Evolutionary conservation across 2,888 invertebrate species (phyloP), one percentile per base, ranked within the genome.

Genomic region (Macrosoma leucophasiata): DNA sequence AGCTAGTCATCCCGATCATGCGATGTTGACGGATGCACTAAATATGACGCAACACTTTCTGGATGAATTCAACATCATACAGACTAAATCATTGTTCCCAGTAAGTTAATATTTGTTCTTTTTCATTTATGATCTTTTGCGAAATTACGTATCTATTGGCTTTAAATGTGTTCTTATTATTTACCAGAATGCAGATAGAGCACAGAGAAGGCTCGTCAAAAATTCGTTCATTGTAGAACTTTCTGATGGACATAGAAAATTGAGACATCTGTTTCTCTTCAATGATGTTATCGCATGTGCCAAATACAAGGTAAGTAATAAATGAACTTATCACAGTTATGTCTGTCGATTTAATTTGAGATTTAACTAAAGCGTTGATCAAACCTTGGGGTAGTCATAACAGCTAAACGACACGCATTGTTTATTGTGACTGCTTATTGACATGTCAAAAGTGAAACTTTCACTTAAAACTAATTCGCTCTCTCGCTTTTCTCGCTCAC

Each of bases 231-330:
- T 97, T 43, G 96, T 97, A 12, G 97, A 97, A 75, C 86, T 94
- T 34, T 91, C 93, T 3, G 95, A 95, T 62, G 92, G 92, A 7
- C 92, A 93, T 71, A 87, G 97, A 38, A 97, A 97, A 77, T 76
- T 97, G 44, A 87, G 97, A 40, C 97, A 97, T 86, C 84, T 97
- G 44, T 96, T 97, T 76, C 88, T 97, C 10, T 97, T 97, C 71
- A 96, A 95, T 62, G 97, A 97, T 70, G 93, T 96, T 28, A 92
- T 97, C 50, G 95, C 97, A 32, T 97, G 97, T 82, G 96, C 97
- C 55, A 97, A 95, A 84, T 95, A 95, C 62, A 95, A 96, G 87
- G 90, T 87, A 62, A 61, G 41, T 39, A 46, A 19, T 8, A 21
- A 34, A n/a, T n/a, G n/a, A n/a, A n/a, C n/a, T n/a, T n/a, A n/a